Evolutionary conservation across 2,113 vertebrate species (phyloP), one percentile per base, ranked within the genome.

Genomic region (Lanius ludovicianus): DNA sequence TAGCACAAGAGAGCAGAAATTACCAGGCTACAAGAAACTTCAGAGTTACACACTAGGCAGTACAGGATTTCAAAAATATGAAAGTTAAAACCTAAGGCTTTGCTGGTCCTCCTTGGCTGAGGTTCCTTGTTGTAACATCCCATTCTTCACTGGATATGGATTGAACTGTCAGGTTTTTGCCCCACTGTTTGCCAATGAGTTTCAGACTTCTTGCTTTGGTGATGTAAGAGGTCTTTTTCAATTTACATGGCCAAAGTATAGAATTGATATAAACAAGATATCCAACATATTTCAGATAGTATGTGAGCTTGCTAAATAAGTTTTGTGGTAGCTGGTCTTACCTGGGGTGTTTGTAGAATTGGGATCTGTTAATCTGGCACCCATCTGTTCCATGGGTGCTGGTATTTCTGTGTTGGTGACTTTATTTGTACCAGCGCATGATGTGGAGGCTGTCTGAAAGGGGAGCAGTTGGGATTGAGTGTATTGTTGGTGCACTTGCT

Each of bases 341-440:
- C 17, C 30, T 33, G 28, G 74, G 20, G 14, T n/a, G 31, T 63
- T 46, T 84, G 41, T 71, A 23, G 63, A 50, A n/a, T 2, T 71
- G 47, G 21, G 28, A 30, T 35, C 7, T 83, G 1, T 64, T 67
- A 8, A 13, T 33, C 59, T 67, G 55, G 77, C 53, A 63, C 49
- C 12, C 27, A 46, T 33, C 30, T 70, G 2, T 87, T 50, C 13
- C 52, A 25, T 15, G 16, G 31, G 10, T 47, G 33, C 55, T 62
- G 67, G 2, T 49, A 16, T 63, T 57, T 88, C 55, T 65, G 25
- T 77, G 37, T 13, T 69, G 67, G 42, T 83, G 41, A 30, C 30
- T 53, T 56, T 33, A 5, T 28, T 22, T 35, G 31, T 42, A 30
- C 55, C 17, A n/a, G 24, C 70, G 46, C 15, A 13, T 0, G 0